A percentile compares a stretch with the other conserved stretches of the same genome.
phyloP scores from a whole-genome alignment of 2,797 vertebrate species.

The Clarias fuscus region DNA sequence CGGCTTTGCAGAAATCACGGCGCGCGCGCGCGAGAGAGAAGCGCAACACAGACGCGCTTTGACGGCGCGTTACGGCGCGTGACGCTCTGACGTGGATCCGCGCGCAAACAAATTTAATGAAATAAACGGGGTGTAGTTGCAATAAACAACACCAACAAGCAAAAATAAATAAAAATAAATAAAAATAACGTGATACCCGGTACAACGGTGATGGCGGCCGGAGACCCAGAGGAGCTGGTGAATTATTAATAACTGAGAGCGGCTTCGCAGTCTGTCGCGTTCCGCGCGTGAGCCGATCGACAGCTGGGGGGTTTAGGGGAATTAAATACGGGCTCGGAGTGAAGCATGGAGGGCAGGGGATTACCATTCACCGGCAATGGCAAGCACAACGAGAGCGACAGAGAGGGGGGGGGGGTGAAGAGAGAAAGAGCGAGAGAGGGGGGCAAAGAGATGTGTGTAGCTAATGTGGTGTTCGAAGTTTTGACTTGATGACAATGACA shows the following conservation, averaged over 20 bases:
- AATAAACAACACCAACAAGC: constrained; percentile 7
- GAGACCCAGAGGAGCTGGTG: constrained; percentile 69
- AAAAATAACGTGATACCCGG: constrained; percentile 22
- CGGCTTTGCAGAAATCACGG: constrained; percentile 28
- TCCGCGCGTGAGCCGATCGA: constrained; percentile 77
- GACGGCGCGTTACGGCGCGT: neutral
- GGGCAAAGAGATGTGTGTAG: constrained; percentile 19
- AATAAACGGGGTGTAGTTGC: constrained; percentile 24
- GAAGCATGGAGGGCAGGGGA: constrained; percentile 78
- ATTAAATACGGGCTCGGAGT: constrained; percentile 83
- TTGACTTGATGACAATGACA: constrained; percentile 18
- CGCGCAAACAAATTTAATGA: neutral
- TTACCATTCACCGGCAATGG: constrained; percentile 77
- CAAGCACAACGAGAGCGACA: constrained; percentile 65
- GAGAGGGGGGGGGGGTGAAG: constrained; percentile 54
- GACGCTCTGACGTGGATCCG: constrained; percentile 38
- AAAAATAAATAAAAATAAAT: neutral
- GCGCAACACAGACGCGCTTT: constrained; percentile 7
- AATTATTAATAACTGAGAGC: constrained; percentile 83
- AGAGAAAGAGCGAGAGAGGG: constrained; percentile 47
- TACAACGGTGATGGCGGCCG: constrained; percentile 63
- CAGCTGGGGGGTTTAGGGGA: constrained; percentile 82
- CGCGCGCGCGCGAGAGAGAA: neutral
- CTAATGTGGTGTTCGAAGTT: constrained; percentile 23
- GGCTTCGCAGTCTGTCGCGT: constrained; percentile 77